Evolutionary conservation across 2,797 vertebrate species (phyloP).

Genomic region (Falco biarmicus): DNA sequence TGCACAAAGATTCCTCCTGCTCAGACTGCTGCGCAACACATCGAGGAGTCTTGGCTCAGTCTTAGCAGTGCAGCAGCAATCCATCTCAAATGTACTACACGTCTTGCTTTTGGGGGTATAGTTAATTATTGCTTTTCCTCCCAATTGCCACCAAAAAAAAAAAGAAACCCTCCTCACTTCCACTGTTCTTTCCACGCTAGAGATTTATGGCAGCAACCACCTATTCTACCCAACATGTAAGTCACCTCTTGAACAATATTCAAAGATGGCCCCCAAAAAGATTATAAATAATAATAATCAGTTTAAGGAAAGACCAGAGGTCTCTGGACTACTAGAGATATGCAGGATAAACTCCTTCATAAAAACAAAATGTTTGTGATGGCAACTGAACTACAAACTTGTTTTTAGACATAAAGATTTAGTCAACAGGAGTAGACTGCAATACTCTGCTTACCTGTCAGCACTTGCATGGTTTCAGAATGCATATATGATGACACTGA

Average conservation of each 20-base stretch:
- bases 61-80: not conserved
- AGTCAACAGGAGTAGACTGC: not conserved
- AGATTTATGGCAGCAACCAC: not conserved
- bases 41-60: not conserved
- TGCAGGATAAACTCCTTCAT: rapidly evolving
- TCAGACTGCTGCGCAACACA: not conserved
- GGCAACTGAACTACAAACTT: not conserved
- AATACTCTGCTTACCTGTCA: not conserved
- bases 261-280: not conserved
- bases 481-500: not conserved
- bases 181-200: not conserved
- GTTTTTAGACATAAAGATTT: not conserved
- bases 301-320: not conserved
- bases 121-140: not conserved
- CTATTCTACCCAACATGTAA: not conserved
- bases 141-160: not conserved
- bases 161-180: not conserved
- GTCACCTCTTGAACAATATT: not conserved
- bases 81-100: not conserved
- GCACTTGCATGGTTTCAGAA: not conserved
- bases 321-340: not conserved
- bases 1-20: not conserved
- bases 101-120: not conserved
- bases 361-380: not conserved
- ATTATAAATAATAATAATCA: not conserved